Conservation (phyloP, 2,888 invertebrate genomes). For the Melangyna quadrimaculata region DNA sequence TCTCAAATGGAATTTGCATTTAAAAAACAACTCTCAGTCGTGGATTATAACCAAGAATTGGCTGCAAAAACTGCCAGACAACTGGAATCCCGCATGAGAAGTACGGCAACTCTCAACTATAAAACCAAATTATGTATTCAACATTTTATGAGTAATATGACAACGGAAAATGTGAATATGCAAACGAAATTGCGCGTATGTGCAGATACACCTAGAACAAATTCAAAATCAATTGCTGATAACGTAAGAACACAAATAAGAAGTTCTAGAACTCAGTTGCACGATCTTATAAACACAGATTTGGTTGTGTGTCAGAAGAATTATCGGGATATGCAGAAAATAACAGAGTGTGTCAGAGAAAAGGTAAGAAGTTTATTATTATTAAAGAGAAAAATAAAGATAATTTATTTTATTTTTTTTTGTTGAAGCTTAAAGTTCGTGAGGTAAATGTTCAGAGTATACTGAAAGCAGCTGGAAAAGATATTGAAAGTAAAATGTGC, state of each 20-base stretch:
- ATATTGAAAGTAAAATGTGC: slow-evolving; percentile 30
- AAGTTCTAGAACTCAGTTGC: slow-evolving; percentile 37
- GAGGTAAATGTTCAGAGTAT: slow-evolving; percentile 42
- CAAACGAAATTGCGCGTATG: slow-evolving; percentile 49
- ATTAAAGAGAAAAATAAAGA: neutral
- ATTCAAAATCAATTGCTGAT: slow-evolving; percentile 27
- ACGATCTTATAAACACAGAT: slow-evolving; percentile 31
- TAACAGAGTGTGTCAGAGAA: slow-evolving; percentile 44
- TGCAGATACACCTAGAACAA: slow-evolving; percentile 31
- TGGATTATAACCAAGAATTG: slow-evolving; percentile 36
- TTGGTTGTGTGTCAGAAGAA: slow-evolving; percentile 41
- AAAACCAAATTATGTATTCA: slow-evolving; percentile 54
- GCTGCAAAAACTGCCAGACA: slow-evolving; percentile 34
- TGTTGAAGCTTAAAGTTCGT: slow-evolving; percentile 56
- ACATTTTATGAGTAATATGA: slow-evolving; percentile 54
- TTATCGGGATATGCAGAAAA: slow-evolving; percentile 31
- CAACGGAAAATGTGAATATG: slow-evolving; percentile 36
- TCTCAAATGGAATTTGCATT: slow-evolving; percentile 34
- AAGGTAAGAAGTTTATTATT: slow-evolving; percentile 22
- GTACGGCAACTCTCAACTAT: slow-evolving; percentile 35
- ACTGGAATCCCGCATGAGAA: slow-evolving; percentile 50
- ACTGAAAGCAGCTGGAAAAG: slow-evolving; percentile 29
- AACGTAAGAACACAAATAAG: slow-evolving; percentile 24
- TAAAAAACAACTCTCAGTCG: slow-evolving; percentile 23
- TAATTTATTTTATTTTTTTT: neutral